phyloP scores from a whole-genome alignment of 2,113 vertebrate genomes.

The Campylorhamphus procurvoides region DNA sequence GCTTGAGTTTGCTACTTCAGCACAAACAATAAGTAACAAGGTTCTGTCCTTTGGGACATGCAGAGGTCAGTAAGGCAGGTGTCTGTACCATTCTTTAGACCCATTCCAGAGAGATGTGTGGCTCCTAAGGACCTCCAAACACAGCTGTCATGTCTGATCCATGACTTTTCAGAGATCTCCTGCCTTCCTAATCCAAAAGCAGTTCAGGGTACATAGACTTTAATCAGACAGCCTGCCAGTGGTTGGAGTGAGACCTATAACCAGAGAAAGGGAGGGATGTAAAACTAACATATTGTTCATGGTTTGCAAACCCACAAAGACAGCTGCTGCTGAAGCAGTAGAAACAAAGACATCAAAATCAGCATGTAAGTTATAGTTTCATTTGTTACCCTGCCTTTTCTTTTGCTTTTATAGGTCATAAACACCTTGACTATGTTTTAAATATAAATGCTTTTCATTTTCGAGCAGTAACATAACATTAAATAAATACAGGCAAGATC shows the following conservation, averaged over 20 bases:
- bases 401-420: conserved; percentile 40
- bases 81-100: neutral
- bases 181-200: neutral
- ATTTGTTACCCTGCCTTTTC: conserved; percentile 15
- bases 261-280: neutral
- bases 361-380: conserved; percentile 13
- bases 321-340: neutral
- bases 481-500: conserved; percentile 41
- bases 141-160: neutral
- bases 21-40: neutral
- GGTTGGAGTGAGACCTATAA: neutral
- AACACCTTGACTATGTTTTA: conserved; percentile 1
- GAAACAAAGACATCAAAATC: neutral
- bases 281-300: neutral
- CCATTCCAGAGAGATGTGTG: neutral
- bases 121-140: neutral
- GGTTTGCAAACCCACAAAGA: conserved; percentile 3
- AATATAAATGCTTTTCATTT: conserved; percentile 46
- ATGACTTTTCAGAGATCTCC: neutral
- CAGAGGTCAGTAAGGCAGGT: neutral
- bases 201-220: neutral
- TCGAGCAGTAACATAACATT: conserved; percentile 22
- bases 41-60: neutral
- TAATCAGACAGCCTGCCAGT: neutral
- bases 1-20: neutral